A percentile compares a stretch with the other conserved stretches of the same genome.
These are phyloP conservation scores for Lathronympha strigana DNA, from an alignment of 2,888 invertebrate species.

Conservation along the genomic window DNA sequence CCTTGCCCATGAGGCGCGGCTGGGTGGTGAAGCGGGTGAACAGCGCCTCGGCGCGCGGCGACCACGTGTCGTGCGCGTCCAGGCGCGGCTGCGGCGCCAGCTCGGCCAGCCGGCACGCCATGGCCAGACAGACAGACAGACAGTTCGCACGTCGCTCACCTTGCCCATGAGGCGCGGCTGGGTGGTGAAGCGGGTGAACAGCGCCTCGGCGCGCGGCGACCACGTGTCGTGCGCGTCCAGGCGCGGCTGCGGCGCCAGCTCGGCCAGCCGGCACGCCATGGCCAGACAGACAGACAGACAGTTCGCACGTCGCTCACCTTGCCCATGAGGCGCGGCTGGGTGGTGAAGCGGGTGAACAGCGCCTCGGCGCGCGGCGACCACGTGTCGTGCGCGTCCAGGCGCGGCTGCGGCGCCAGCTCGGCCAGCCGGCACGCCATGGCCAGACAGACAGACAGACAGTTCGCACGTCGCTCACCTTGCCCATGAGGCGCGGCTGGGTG, in stretches of 20 bases:
- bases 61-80: no score
- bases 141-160: no score
- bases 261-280: slow-evolving; percentile 83
- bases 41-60: no score
- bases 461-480: slow-evolving; percentile 62
- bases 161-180: slow-evolving; percentile 66
- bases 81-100: no score
- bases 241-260: slow-evolving; percentile 88
- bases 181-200: slow-evolving; percentile 69
- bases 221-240: slow-evolving; percentile 85
- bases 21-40: no score
- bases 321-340: slow-evolving; percentile 66
- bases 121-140: no score
- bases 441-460: slow-evolving; percentile 63
- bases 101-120: no score
- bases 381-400: slow-evolving; percentile 81
- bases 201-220: slow-evolving; percentile 80
- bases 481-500: slow-evolving; percentile 65
- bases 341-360: slow-evolving; percentile 69
- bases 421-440: no score
- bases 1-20: no score
- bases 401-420: slow-evolving; percentile 88
- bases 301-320: slow-evolving; percentile 86
- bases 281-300: no score
- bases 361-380: slow-evolving; percentile 85